Evolutionary conservation across 2,888 invertebrate genomes (phyloP).

Genomic region (Stramonita haemastoma): DNA sequence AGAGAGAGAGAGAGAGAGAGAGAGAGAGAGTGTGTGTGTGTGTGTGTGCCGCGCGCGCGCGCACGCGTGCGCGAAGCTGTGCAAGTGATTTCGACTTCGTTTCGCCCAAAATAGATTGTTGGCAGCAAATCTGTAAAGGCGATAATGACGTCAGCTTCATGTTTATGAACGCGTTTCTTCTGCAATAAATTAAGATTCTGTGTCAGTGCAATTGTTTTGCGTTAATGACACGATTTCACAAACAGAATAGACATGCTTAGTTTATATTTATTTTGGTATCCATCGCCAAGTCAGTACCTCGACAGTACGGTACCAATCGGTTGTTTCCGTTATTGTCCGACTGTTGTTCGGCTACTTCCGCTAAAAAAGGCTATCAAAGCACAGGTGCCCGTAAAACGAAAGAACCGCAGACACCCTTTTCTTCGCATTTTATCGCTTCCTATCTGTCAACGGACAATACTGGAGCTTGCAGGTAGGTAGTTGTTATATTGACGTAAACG

Average conservation of each 20-base stretch:
- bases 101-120: slow-evolving; percentile 29
- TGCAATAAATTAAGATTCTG: background rate
- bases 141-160: slow-evolving; percentile 36
- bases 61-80: background rate
- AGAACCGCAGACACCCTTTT: slow-evolving; percentile 27
- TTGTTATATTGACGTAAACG: slow-evolving; percentile 1
- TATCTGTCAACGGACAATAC: slow-evolving; percentile 2
- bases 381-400: slow-evolving; percentile 44
- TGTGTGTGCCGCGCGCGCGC: too few relatives aligned
- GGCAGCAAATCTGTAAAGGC: slow-evolving; percentile 5
- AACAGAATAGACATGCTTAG: background rate
- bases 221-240: background rate
- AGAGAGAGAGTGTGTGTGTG: too few relatives aligned
- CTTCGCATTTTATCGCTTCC: slow-evolving; percentile 19
- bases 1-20: too few relatives aligned
- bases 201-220: background rate
- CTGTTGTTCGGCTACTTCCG: slow-evolving; percentile 45
- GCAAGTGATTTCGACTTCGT: background rate
- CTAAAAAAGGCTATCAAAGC: slow-evolving; percentile 40
- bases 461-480: slow-evolving; percentile 33
- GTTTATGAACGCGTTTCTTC: slow-evolving; percentile 15
- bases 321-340: slow-evolving; percentile 42
- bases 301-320: slow-evolving; percentile 37
- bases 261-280: background rate
- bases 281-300: background rate